Evolutionary conservation across 1,140 invertebrate species (phyloP).

Genomic region (Drosophila kanapiae): DNA sequence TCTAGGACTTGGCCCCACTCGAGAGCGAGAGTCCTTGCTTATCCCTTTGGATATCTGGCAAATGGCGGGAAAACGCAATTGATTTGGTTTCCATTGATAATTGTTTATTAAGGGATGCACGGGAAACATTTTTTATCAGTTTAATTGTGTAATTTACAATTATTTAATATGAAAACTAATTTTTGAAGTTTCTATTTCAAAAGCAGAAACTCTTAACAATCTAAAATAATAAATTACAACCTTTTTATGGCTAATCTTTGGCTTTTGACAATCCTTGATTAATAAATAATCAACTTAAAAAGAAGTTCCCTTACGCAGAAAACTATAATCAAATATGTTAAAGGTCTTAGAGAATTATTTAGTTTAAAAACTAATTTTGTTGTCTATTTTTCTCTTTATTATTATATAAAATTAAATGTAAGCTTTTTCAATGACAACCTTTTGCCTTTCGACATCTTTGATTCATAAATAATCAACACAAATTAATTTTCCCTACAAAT

Average conservation of each 20-base stretch:
- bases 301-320: no score
- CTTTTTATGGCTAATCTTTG: no score
- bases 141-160: no score
- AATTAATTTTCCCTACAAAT: not conserved
- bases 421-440: not conserved
- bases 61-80: constrained; percentile 28
- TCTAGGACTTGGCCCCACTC: constrained; percentile 17
- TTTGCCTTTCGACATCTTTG: not conserved
- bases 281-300: no score
- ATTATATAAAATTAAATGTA: not conserved
- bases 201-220: no score
- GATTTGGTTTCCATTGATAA: constrained; percentile 22
- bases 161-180: not conserved
- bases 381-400: not conserved
- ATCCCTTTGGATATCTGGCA: constrained; percentile 14
- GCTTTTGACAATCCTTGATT: no score
- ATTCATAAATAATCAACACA: not conserved
- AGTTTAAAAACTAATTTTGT: not conserved
- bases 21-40: constrained; percentile 28
- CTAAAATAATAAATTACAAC: no score
- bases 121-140: not conserved
- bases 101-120: constrained; percentile 9
- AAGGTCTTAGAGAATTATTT: not conserved
- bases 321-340: no score
- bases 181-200: not conserved